A percentile compares a stretch with the other conserved stretches of the same genome.
Evolutionary conservation across 2,113 vertebrate genomes (phyloP).

Genomic region (Scalopus aquaticus): DNA sequence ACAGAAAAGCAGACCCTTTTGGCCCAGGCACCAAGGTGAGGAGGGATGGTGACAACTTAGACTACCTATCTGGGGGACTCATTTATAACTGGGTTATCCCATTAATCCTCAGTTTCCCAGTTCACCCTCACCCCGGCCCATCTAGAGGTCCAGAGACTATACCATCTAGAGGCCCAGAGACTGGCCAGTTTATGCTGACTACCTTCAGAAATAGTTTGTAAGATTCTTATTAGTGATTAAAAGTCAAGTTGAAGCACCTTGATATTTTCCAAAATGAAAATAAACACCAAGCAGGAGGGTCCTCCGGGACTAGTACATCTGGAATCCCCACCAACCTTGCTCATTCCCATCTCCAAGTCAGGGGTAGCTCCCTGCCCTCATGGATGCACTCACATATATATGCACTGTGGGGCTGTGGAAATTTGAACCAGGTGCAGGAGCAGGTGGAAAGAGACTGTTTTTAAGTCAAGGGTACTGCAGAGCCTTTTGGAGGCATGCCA

Average conservation of each 20-base stretch:
- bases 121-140: background rate
- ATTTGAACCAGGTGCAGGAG: background rate
- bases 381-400: background rate
- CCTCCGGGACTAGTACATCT: fast-evolving
- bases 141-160: too few species aligned
- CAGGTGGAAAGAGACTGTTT: background rate
- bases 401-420: background rate
- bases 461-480: background rate
- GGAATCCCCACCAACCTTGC: too few species aligned
- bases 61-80: background rate
- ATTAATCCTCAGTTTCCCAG: background rate
- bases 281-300: background rate
- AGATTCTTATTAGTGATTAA: background rate
- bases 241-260: background rate
- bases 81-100: background rate
- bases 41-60: background rate
- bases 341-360: too few species aligned
- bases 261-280: background rate
- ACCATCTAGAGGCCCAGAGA: fast-evolving
- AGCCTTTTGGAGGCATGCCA: background rate
- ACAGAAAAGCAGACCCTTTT: background rate
- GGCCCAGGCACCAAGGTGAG: background rate
- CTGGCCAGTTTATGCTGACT: too few species aligned
- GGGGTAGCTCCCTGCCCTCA: background rate
- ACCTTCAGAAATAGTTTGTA: background rate